Conservation (phyloP, 2,797 vertebrate species). For the Neosalanx taihuensis region DNA sequence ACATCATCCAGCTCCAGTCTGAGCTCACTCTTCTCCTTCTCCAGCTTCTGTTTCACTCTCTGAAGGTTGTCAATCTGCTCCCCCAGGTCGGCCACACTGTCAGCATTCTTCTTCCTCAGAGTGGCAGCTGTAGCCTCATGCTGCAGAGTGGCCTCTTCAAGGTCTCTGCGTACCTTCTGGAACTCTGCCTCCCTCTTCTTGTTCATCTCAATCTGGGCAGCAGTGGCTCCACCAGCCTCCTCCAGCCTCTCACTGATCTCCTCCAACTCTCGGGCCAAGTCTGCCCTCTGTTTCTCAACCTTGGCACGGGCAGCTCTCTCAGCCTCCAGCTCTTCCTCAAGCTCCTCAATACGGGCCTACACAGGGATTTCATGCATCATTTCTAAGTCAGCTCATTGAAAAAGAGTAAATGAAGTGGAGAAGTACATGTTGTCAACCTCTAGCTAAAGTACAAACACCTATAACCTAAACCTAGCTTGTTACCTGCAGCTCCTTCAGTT, state of each 20-base stretch:
- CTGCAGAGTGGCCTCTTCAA: constrained; percentile 86
- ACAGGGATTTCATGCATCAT: background rate
- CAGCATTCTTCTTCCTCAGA: constrained; percentile 83
- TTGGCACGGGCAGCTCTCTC: constrained; percentile 76
- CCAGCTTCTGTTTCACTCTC: constrained; percentile 86
- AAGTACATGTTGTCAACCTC: no score
- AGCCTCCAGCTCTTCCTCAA: constrained; percentile 87
- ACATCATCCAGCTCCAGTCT: constrained; percentile 89
- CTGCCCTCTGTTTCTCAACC: constrained; percentile 80
- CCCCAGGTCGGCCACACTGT: constrained; percentile 82
- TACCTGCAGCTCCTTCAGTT: constrained; percentile 78
- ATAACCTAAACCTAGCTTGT: no score
- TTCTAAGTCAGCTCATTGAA: no score
- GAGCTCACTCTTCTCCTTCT: constrained; percentile 86
- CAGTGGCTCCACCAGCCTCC: constrained; percentile 81
- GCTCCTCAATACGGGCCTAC: constrained; percentile 83
- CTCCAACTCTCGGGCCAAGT: constrained; percentile 83
- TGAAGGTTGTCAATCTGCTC: constrained; percentile 89
- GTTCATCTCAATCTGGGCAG: constrained; percentile 82
- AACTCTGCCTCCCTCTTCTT: constrained; percentile 88
- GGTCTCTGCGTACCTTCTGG: constrained; percentile 82
- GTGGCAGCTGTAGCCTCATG: constrained; percentile 80
- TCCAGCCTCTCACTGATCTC: constrained; percentile 87
- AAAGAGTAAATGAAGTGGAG: no score
- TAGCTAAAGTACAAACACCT: no score